A percentile compares a stretch with the other conserved stretches of the same genome.
Conservation (phyloP, 2,888 invertebrate species). For the Argynnis bischoffii region DNA sequence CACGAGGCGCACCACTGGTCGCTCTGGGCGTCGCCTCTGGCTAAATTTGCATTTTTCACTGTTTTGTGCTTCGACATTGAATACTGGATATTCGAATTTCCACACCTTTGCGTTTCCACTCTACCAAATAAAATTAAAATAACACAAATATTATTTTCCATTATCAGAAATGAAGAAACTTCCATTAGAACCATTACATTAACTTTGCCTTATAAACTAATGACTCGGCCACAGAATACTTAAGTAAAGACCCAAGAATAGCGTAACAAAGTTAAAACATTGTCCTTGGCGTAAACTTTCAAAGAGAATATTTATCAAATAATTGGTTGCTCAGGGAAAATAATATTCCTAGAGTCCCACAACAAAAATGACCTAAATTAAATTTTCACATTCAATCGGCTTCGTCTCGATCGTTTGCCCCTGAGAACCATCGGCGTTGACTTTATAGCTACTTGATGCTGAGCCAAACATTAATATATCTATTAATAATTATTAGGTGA, state of each 20-base stretch:
- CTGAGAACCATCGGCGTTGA: conserved; percentile 64
- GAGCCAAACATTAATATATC: conserved; percentile 4
- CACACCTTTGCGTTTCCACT: conserved; percentile 8
- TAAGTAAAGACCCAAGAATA: conserved; percentile 26
- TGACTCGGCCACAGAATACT: conserved; percentile 22
- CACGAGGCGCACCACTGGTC: conserved; percentile 45
- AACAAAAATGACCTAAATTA: conserved; percentile 77
- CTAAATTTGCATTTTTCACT: conserved; percentile 68
- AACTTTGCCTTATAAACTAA: conserved; percentile 24
- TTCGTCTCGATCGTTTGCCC: conserved; percentile 63
- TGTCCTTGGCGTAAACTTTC: conserved; percentile 25
- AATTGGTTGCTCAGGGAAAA: conserved; percentile 46
- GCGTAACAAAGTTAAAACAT: conserved; percentile 24
- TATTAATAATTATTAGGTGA: conserved; percentile 2
- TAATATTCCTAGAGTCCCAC: conserved; percentile 66
- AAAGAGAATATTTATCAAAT: conserved; percentile 48
- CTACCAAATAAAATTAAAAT: background rate
- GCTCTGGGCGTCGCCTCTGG: conserved; percentile 42
- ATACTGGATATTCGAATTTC: conserved; percentile 46
- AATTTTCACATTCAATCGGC: conserved; percentile 79
- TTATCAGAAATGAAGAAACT: conserved; percentile 23
- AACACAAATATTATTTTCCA: conserved; percentile 9
- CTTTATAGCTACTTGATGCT: conserved; percentile 41
- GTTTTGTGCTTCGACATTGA: conserved; percentile 53
- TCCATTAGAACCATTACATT: conserved; percentile 14